phyloP scores from a whole-genome alignment of 2,113 vertebrate genomes.

The Todiramphus saurophagus region DNA sequence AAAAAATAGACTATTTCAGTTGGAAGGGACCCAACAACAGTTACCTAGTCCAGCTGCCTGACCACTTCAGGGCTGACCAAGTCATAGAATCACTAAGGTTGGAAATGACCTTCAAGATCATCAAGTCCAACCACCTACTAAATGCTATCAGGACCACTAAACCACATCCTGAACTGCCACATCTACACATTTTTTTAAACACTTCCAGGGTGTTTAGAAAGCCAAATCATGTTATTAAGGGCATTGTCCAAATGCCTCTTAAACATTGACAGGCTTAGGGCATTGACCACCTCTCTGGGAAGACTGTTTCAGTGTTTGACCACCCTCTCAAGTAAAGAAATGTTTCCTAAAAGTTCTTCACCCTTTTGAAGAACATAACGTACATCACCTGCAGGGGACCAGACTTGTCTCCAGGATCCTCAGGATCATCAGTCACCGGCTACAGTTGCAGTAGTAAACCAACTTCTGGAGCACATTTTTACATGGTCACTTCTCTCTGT shows the following conservation, averaged over 20 bases:
- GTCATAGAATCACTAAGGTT: no score
- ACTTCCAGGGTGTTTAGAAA: no score
- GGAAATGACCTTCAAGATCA: no score
- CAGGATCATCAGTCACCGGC: background rate
- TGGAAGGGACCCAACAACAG: background rate
- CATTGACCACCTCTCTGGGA: background rate
- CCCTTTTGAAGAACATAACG: rapidly evolving
- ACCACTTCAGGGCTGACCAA: background rate
- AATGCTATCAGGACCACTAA: no score
- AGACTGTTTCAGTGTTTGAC: background rate
- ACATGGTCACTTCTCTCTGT: background rate
- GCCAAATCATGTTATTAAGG: background rate
- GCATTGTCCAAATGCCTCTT: background rate
- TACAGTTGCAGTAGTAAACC: background rate
- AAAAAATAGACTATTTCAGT: background rate
- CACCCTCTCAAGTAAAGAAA: background rate
- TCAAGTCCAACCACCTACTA: no score
- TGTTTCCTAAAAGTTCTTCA: background rate
- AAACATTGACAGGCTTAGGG: background rate
- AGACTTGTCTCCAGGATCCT: background rate
- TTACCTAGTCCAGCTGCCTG: no score
- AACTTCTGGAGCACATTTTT: background rate
- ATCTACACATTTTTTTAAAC: no score
- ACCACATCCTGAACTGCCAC: no score
- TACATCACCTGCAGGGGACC: background rate